Evolutionary conservation across 1,140 invertebrate species (phyloP).

Genomic region (Tetramorium parvispinum): DNA sequence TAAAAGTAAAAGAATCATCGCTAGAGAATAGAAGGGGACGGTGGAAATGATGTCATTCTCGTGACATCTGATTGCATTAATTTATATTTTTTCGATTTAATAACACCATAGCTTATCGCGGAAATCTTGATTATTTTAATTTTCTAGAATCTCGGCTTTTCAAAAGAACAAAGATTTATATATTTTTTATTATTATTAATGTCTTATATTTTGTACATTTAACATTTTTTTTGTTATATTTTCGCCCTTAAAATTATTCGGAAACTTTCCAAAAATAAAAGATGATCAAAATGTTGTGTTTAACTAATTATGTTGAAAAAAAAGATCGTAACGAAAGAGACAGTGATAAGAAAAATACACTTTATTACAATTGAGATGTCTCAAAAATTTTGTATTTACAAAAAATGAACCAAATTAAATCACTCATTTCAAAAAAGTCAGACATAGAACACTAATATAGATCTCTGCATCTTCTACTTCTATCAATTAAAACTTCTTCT

Average conservation of each 20-base stretch:
- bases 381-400: neutral
- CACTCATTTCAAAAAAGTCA: neutral
- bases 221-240: neutral
- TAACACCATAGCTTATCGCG: neutral
- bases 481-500: neutral
- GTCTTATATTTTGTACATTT: neutral
- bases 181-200: neutral
- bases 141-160: neutral
- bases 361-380: neutral
- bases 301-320: neutral
- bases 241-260: neutral
- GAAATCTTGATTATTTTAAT: neutral
- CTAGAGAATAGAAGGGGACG: constrained; percentile 38
- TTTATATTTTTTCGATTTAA: neutral
- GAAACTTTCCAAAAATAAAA: neutral
- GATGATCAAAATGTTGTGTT: neutral
- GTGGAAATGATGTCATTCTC: constrained; percentile 32
- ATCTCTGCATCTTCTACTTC: neutral
- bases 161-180: no score
- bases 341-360: neutral
- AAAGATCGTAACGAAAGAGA: neutral
- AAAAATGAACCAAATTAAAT: neutral
- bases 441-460: neutral
- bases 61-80: neutral
- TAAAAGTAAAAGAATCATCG: constrained; percentile 40